Base-by-base conservation (phyloP, 64 coral and sea anemone genomes). In the Pocillopora verrucosa region DNA sequence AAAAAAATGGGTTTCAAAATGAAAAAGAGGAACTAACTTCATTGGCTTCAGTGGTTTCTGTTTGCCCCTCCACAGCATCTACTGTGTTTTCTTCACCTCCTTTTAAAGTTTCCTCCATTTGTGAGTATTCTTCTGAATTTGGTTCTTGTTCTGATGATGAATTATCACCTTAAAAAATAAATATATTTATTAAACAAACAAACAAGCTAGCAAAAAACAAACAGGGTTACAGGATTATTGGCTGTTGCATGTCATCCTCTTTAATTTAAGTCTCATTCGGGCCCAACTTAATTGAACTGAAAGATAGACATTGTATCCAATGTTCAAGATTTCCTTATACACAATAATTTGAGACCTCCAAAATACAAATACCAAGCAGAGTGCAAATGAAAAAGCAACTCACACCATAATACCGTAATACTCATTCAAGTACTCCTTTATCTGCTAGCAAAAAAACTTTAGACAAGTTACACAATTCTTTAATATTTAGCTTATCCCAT, bases 121-220 rank as follows among this genome's bases (percentile, higher is more conserved):
- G 63, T 70, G 19, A 20, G 26, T 67, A 80, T 56, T 91, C 20
- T 64, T 76, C 70, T 45, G 61, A 61, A 11, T 45, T 36, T 76
- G 84, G 70, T 26, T 91, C 80, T 76, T 16, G 72, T 3, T 72
- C 73, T 64, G 89, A 45, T 38, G 69, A 83, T 65, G 82, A 84
- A 70, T 35, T 70, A 0, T 72, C 82, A 67, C 12, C 82, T 84
- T 56, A 0, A 84, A 67, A 45, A 63, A 63, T 20, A 0, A 51
- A 51, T 7, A 51, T 4, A 51, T 4, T 7, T 4, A 51, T 7
- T 4, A 51, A 51, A 51, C 15, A 77, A 9, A 20, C 1, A 9
- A 17, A 56, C 36, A 37, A 37, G 51, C 45, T 56, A 19, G 19
- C 10, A 51, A 77, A 77, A 5, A 15, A 16, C 11, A 73, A 73